Conservation (phyloP, 2,797 vertebrate genomes). For the Crocodylus rhombifer region DNA sequence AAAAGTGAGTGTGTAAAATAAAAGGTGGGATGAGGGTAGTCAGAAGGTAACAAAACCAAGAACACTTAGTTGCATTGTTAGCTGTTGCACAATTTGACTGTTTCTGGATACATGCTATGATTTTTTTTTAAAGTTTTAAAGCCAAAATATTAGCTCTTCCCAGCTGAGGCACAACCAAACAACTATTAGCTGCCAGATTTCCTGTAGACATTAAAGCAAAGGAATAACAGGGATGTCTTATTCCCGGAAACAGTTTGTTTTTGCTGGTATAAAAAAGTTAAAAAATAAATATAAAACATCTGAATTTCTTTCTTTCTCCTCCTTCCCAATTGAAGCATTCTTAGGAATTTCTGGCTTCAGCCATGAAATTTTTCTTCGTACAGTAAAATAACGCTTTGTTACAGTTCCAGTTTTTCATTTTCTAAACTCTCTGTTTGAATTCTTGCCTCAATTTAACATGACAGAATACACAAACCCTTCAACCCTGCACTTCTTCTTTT, state of each 20-base stretch:
- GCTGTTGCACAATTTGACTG: neutral
- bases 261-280: neutral
- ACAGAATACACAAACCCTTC: neutral
- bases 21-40: neutral
- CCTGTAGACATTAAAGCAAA: neutral
- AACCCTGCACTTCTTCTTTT: fast-evolving
- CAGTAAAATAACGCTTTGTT: neutral
- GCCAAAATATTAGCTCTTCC: neutral
- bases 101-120: neutral
- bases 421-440: neutral
- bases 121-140: neutral
- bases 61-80: neutral
- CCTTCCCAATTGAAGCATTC: neutral
- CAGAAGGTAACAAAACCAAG: neutral
- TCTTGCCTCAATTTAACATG: neutral
- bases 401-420: neutral
- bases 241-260: neutral
- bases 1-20: neutral
- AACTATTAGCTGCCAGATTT: neutral
- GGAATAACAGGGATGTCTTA: neutral
- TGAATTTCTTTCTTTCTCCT: neutral
- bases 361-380: neutral
- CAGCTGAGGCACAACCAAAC: neutral
- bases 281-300: neutral
- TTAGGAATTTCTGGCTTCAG: neutral